Evolutionary conservation across 2,797 vertebrate genomes (phyloP).

Genomic region (Staurois parvus): DNA sequence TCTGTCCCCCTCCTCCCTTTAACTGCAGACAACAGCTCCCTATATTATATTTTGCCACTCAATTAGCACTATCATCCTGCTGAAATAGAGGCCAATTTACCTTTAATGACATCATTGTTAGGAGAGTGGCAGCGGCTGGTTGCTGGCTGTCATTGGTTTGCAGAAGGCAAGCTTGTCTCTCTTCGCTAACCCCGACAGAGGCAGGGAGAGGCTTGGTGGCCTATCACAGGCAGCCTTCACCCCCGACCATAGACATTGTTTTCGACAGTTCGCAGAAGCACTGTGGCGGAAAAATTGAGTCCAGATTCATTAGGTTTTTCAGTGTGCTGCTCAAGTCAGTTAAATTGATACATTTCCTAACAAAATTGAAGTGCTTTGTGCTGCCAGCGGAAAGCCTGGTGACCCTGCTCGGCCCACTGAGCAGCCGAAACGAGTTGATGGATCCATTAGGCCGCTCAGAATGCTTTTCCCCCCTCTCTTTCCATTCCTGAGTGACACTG

Average conservation of each 20-base stretch:
- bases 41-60: slow-evolving; percentile 99
- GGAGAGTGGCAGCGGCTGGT: slow-evolving; percentile 91
- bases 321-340: slow-evolving; percentile 99
- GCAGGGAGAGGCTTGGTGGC: slow-evolving; percentile 79
- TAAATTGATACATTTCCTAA: slow-evolving; percentile 99
- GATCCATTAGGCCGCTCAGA: slow-evolving; percentile 99
- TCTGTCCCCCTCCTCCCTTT: slow-evolving; percentile 92
- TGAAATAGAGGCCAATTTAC: slow-evolving; percentile 99
- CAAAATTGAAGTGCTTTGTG: slow-evolving; percentile 99
- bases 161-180: slow-evolving; percentile 83
- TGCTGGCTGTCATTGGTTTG: slow-evolving; percentile 87
- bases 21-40: slow-evolving; percentile 96
- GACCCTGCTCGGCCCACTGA: slow-evolving; percentile 99
- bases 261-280: slow-evolving; percentile 97
- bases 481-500: slow-evolving; percentile 96
- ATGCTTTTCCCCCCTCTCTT: slow-evolving; percentile 86
- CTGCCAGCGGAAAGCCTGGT: slow-evolving; percentile 98
- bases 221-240: slow-evolving; percentile 89
- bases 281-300: slow-evolving; percentile 99
- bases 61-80: slow-evolving; percentile 99
- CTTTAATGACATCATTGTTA: slow-evolving; percentile 99
- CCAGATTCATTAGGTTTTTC: slow-evolving; percentile 99
- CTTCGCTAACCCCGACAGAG: slow-evolving; percentile 82
- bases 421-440: slow-evolving; percentile 98
- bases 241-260: slow-evolving; percentile 96